Evolutionary conservation across 2,113 vertebrate species (phyloP).

Genomic region (Chrysemys picta): DNA sequence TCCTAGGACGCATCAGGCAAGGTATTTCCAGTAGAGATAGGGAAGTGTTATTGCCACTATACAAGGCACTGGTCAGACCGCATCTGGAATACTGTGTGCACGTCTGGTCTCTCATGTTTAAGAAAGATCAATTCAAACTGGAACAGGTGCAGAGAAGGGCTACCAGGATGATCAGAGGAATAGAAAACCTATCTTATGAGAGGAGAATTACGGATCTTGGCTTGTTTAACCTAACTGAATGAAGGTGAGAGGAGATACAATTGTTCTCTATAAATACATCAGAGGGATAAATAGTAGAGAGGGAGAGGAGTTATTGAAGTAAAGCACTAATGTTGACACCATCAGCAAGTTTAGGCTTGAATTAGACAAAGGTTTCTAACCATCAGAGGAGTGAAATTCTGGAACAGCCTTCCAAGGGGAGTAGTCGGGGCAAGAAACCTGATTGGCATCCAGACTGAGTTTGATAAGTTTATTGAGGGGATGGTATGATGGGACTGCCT

Average conservation of each 20-base stretch:
- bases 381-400: background rate
- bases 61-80: too few relatives aligned
- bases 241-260: background rate
- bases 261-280: too few relatives aligned
- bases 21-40: too few relatives aligned
- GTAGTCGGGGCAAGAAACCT: background rate
- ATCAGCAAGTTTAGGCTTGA: background rate
- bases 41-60: too few relatives aligned
- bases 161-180: background rate
- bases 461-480: background rate
- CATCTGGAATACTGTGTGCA: too few relatives aligned
- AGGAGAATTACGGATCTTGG: background rate
- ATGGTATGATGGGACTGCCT: background rate
- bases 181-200: background rate
- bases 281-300: too few relatives aligned
- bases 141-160: background rate
- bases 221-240: background rate
- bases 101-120: too few relatives aligned
- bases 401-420: background rate
- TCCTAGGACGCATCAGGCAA: too few relatives aligned
- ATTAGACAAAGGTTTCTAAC: background rate
- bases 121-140: background rate
- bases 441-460: background rate
- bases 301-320: too few relatives aligned
- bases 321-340: too few relatives aligned